These are phyloP conservation scores for Catostylus mosaicus DNA, from an alignment of 30 jellyfish, hydroid and myxozoan species.

Conservation along the genomic window DNA sequence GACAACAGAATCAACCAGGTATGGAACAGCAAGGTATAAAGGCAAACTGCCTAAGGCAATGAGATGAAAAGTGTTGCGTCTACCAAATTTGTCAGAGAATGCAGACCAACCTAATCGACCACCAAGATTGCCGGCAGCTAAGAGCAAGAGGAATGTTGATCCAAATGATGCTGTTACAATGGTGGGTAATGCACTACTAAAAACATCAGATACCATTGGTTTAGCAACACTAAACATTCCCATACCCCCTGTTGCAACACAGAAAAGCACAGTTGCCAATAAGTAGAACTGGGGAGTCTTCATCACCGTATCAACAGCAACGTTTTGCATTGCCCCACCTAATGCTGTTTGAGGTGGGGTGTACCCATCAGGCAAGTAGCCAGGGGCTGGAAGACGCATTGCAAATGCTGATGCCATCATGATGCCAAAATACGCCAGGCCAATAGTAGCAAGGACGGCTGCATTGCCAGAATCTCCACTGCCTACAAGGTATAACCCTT, in stretches of 20 bases:
- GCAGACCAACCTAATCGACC: constrained; percentile 84
- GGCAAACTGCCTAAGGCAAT: constrained; percentile 70
- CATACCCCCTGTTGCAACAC: constrained; percentile 79
- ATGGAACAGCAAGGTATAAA: constrained; percentile 63
- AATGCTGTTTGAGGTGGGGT: constrained; percentile 35
- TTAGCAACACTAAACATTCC: constrained; percentile 78
- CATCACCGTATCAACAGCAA: constrained; percentile 64
- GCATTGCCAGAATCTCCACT: constrained; percentile 75
- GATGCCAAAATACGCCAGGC: constrained; percentile 59
- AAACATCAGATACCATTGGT: constrained; percentile 74
- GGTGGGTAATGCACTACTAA: constrained; percentile 67
- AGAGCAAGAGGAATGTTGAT: constrained; percentile 48
- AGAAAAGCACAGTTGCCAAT: constrained; percentile 65
- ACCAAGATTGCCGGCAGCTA: constrained; percentile 77
- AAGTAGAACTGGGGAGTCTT: constrained; percentile 72
- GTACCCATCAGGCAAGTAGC: constrained; percentile 61
- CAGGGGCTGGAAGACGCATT: constrained; percentile 72
- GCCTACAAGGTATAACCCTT: constrained; percentile 69
- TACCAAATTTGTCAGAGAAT: constrained; percentile 68
- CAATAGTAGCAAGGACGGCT: constrained; percentile 70
- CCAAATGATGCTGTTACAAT: constrained; percentile 70
- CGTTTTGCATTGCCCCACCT: constrained; percentile 48
- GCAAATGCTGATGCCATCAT: constrained; percentile 71
- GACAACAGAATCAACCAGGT: constrained; percentile 65
- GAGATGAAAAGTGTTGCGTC: constrained; percentile 59